Percentiles rank a stretch among this genome's conserved stretches.
Conservation (phyloP, 2,113 vertebrate species). For the Malurus melanocephalus region DNA sequence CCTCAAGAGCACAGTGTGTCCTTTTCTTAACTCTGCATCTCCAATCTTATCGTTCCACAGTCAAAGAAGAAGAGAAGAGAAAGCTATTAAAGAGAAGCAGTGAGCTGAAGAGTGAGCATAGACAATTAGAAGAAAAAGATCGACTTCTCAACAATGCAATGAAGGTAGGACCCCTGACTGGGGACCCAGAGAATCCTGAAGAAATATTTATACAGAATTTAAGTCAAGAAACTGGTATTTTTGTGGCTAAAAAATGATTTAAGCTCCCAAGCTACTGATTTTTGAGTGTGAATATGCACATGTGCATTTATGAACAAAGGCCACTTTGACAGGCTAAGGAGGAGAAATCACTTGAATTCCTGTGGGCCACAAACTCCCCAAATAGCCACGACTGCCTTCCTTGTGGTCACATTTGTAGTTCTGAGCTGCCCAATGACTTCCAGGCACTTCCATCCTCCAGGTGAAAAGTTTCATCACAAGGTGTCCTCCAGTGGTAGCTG, state of each 20-base stretch:
- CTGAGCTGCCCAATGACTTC: background rate
- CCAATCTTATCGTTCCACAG: constrained; percentile 63
- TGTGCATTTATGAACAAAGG: background rate
- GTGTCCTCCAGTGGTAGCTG: background rate
- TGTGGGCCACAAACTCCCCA: background rate
- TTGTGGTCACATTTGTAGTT: background rate
- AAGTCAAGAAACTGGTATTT: background rate
- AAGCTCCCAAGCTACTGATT: background rate
- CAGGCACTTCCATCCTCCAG: background rate
- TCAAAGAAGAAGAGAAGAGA: constrained; percentile 92
- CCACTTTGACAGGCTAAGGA: background rate
- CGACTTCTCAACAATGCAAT: constrained; percentile 81
- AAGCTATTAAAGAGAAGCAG: constrained; percentile 85
- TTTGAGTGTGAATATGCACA: background rate
- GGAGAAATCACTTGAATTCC: background rate
- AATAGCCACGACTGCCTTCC: background rate
- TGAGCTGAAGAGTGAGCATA: constrained; percentile 86
- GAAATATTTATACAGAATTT: background rate
- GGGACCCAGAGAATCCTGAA: background rate
- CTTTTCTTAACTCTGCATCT: background rate
- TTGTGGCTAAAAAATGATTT: background rate
- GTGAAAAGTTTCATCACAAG: background rate
- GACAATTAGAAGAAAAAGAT: constrained; percentile 87
- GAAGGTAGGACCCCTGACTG: constrained; percentile 70
- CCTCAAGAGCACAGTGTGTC: background rate